Base-by-base conservation (phyloP, 2,888 invertebrate genomes). In the Abrostola triplasia region DNA sequence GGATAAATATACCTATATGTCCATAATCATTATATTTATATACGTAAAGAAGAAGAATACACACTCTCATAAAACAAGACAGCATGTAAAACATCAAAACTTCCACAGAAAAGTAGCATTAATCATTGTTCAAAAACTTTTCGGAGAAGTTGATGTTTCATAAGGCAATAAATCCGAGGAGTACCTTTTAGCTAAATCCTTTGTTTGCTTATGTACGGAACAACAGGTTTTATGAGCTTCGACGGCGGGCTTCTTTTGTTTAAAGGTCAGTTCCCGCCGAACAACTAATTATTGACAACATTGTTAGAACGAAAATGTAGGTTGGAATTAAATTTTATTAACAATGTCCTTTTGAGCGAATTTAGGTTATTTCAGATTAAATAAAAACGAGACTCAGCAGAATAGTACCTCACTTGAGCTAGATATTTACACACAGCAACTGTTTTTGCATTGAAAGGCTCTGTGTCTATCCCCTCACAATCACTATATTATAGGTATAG, bases 141-240 rank as follows among this genome's bases (percentile, higher is more conserved):
- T 50, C 12, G 70, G 71, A 61, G 60, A 75, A 79, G 76, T 77
- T 77, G 82, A 79, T 82, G 80, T 79, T 84, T 81, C 80, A 76
- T 77, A 78, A 79, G 70, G 68, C 74, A 65, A 83, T 83, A 82
- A 84, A 83, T 84, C 81, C 79, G 70, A 78, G 72, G 76, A 70
- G 75, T 71, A 67, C 75, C 69, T 73, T 76, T 77, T 73, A 79
- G 73, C 76, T 73, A 62, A 73, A 77, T 74, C 77, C 78, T 78
- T 79, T 82, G 80, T 81, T 78, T 79, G 79, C 76, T 76, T 76
- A 69, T 76, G 58, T 59, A 74, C 70, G 70, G 77, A 79, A 84
- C 84, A 85, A 85, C 84, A 83, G 82, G 85, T 84, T 85, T 84
- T 82, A 83, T 73, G 84, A 76, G 67, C 66, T 61, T 59, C 73